These are phyloP conservation scores for Sitodiplosis mosellana DNA, from an alignment of 1,140 invertebrate species.

Conservation along the genomic window DNA sequence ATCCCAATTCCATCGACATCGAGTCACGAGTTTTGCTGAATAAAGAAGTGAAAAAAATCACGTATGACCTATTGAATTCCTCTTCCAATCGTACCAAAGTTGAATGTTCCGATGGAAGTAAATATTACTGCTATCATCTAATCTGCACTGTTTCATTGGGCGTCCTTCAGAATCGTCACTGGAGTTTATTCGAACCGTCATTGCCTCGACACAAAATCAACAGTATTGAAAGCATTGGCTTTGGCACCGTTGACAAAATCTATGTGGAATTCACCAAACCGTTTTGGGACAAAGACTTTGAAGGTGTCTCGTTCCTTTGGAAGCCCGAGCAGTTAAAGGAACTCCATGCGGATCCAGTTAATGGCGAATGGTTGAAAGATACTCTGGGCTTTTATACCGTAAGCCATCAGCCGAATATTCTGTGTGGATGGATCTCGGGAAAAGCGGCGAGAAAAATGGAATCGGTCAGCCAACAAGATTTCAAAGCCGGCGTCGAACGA, in stretches of 20 bases:
- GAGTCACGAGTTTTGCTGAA: slow-evolving; percentile 24
- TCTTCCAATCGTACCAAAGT: slow-evolving; percentile 15
- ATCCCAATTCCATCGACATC: not conserved
- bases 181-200: slow-evolving; percentile 36
- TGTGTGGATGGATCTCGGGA: slow-evolving; percentile 44
- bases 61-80: slow-evolving; percentile 19
- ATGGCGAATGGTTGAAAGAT: slow-evolving; percentile 35
- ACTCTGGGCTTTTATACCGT: slow-evolving; percentile 47
- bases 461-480: slow-evolving; percentile 26
- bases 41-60: slow-evolving; percentile 29
- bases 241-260: slow-evolving; percentile 59
- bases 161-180: slow-evolving; percentile 41
- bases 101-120: slow-evolving; percentile 35
- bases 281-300: slow-evolving; percentile 37
- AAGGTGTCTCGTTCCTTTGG: slow-evolving; percentile 33
- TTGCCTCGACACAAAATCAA: slow-evolving; percentile 37
- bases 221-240: slow-evolving; percentile 41
- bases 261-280: slow-evolving; percentile 43
- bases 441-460: slow-evolving; percentile 35
- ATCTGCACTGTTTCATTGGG: slow-evolving; percentile 49
- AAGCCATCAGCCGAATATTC: slow-evolving; percentile 40
- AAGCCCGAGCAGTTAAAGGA: slow-evolving; percentile 24
- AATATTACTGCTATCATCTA: slow-evolving; percentile 38
- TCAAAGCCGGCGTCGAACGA: slow-evolving; percentile 27
- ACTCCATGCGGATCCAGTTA: slow-evolving; percentile 19